A percentile compares a stretch with the other conserved stretches of the same genome.
These are phyloP conservation scores for Antrozous pallidus DNA, from an alignment of 2,797 vertebrate genomes.

Conservation along the genomic window DNA sequence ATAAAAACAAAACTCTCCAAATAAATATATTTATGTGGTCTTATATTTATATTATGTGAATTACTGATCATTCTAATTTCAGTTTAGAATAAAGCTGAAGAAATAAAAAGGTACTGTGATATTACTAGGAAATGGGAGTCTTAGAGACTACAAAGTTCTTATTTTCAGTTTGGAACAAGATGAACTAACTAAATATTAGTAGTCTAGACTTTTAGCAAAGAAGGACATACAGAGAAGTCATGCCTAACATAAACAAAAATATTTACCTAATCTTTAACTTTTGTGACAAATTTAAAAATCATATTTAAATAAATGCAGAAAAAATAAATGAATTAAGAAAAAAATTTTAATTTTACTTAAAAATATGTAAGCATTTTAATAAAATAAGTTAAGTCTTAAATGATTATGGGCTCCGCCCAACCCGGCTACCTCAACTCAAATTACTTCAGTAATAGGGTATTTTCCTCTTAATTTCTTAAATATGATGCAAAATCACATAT, in stretches of 20 bases:
- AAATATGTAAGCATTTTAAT: conserved; percentile 29
- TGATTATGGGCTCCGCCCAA: background rate
- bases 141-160: background rate
- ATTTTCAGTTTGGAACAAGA: conserved; percentile 8
- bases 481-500: conserved; percentile 27
- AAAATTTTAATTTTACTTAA: conserved; percentile 31
- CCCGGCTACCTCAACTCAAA: background rate
- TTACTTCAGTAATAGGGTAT: background rate
- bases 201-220: conserved; percentile 19
- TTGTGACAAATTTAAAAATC: conserved; percentile 56
- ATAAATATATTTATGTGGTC: conserved; percentile 27
- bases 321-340: background rate
- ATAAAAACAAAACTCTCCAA: conserved; percentile 27
- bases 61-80: conserved; percentile 51
- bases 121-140: background rate
- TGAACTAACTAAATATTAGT: conserved; percentile 35
- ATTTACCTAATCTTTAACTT: conserved; percentile 69
- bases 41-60: conserved; percentile 40
- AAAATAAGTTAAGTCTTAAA: conserved; percentile 27
- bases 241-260: conserved; percentile 29
- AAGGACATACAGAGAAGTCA: conserved; percentile 28
- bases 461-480: conserved; percentile 27
- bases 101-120: conserved; percentile 50
- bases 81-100: no score
- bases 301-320: conserved; percentile 47